These are phyloP conservation scores for Chamaetylas fuelleborni DNA, from an alignment of 2,113 vertebrate species.

Conservation along the genomic window DNA sequence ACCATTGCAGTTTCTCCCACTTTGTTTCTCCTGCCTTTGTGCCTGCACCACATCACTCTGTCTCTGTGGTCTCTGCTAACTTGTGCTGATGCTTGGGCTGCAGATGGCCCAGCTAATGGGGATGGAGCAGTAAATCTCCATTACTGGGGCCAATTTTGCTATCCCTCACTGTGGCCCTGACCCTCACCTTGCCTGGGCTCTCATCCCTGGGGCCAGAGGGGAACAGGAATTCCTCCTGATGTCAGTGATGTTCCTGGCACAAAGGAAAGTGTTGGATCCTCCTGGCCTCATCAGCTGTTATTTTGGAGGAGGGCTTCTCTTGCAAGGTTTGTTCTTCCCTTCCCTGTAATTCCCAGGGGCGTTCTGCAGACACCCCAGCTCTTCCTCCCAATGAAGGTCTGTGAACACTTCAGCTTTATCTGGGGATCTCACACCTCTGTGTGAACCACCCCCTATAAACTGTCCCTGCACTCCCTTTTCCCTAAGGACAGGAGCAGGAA, in stretches of 20 bases:
- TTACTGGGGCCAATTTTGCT: not conserved
- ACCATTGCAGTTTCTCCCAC: not conserved
- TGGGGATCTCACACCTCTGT: not conserved
- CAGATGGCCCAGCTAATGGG: conserved; percentile 52
- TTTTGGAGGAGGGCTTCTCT: not conserved
- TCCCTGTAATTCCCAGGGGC: not conserved
- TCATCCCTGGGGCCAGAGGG: not conserved
- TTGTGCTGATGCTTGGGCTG: conserved; percentile 5
- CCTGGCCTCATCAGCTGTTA: not conserved
- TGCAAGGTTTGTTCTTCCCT: not conserved
- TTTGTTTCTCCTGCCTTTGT: not conserved
- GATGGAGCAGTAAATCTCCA: conserved; percentile 47
- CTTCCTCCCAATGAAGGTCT: not conserved
- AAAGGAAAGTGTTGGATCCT: not conserved
- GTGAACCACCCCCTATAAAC: not conserved
- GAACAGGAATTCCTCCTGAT: not conserved
- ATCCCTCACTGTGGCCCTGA: not conserved
- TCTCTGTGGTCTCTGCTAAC: conserved; percentile 13
- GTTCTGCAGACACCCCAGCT: not conserved
- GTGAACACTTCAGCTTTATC: not conserved
- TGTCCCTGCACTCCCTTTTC: not conserved
- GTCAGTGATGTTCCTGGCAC: not conserved
- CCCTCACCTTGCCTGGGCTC: not conserved
- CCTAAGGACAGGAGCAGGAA: not conserved
- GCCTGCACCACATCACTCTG: not conserved